A percentile compares a stretch with the other conserved stretches of the same genome.
phyloP scores from a whole-genome alignment of 2,113 vertebrate species.

The Xiphophorus maculatus region DNA sequence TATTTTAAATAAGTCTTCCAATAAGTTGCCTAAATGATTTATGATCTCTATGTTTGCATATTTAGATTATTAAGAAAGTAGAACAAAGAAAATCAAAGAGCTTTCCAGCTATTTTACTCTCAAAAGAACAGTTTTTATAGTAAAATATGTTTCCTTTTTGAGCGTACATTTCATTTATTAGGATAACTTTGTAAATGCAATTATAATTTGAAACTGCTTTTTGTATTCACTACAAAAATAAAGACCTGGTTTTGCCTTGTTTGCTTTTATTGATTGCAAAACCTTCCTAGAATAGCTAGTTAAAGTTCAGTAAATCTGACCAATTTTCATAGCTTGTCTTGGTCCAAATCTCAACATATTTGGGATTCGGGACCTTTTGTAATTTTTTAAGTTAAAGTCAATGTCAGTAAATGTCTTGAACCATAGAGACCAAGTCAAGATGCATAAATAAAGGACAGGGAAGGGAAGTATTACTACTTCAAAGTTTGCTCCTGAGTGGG shows the following conservation, averaged over 20 bases:
- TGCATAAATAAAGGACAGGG: background rate
- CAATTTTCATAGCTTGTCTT: background rate
- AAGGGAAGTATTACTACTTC: background rate
- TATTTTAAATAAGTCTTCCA: no score
- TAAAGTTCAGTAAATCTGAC: background rate
- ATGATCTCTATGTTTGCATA: background rate
- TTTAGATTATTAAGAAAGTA: background rate
- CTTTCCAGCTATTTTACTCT: background rate
- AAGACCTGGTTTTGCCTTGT: background rate
- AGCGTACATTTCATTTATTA: no score
- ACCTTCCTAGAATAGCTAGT: background rate
- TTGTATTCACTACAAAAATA: background rate
- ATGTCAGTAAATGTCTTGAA: slow-evolving; percentile 16
- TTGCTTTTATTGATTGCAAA: background rate
- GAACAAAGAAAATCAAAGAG: background rate
- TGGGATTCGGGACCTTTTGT: background rate
- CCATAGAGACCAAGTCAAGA: background rate
- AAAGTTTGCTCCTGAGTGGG: slow-evolving; percentile 1
- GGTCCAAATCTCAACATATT: background rate
- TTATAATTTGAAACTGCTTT: no score
- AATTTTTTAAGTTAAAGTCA: background rate
- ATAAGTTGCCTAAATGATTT: background rate
- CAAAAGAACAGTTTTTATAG: no score
- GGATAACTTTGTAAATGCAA: no score
- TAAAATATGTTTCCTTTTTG: no score